phyloP scores from a whole-genome alignment of 2,888 invertebrate genomes.

The Polylopha cassiicola region DNA sequence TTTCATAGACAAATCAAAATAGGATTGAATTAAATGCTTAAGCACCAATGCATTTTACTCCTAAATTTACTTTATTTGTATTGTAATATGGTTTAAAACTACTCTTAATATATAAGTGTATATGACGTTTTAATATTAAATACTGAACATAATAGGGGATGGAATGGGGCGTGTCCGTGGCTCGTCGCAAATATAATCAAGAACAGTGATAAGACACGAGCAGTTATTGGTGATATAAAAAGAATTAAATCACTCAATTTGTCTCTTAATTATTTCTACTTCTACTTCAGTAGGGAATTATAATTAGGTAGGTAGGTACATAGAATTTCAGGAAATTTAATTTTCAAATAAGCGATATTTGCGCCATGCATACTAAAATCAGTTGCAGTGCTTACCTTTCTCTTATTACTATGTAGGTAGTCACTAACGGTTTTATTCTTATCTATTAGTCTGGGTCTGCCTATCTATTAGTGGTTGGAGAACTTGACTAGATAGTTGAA shows the following conservation, averaged over 20 bases:
- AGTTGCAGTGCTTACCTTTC: too few species aligned
- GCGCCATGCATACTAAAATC: too few species aligned
- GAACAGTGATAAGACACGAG: conserved; percentile 31
- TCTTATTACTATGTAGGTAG: too few species aligned
- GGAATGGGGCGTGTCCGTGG: conserved; percentile 69
- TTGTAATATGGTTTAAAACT: conserved; percentile 30
- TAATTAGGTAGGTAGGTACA: too few species aligned
- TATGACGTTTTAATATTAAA: conserved; percentile 40
- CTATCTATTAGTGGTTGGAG: too few species aligned
- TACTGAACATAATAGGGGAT: conserved; percentile 67
- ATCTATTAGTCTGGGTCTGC: too few species aligned
- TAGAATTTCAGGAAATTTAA: too few species aligned
- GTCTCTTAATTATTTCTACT: not conserved
- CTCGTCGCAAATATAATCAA: conserved; percentile 75
- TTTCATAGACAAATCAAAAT: conserved; percentile 72
- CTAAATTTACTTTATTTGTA: conserved; percentile 21
- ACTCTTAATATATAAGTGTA: conserved; percentile 26
- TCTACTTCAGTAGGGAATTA: too few species aligned
- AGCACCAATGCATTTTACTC: conserved; percentile 31
- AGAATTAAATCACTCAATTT: not conserved
- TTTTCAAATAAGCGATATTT: too few species aligned
- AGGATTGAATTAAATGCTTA: conserved; percentile 47
- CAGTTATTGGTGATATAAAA: not conserved
- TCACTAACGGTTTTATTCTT: too few species aligned
- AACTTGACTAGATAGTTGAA: too few species aligned